Evolutionary conservation across 2,797 vertebrate genomes (phyloP).

Genomic region (Tragelaphus eurycerus): DNA sequence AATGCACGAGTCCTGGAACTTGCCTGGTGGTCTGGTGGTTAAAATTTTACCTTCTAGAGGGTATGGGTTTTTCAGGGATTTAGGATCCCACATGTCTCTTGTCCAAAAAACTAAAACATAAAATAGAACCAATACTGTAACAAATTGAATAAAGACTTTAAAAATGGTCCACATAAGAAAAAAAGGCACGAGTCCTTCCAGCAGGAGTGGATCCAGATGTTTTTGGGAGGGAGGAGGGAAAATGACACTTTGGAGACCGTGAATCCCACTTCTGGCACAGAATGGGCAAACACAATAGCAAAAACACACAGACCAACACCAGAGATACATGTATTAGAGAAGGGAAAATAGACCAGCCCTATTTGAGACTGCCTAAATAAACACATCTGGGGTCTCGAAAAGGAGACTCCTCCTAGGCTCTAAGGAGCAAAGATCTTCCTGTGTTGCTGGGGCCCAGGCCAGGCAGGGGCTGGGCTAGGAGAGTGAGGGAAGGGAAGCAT

Average conservation of each 20-base stretch:
- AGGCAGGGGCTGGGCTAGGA: background rate
- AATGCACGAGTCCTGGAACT: background rate
- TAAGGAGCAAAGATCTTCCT: background rate
- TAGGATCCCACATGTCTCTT: background rate
- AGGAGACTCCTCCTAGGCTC: background rate
- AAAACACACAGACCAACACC: background rate
- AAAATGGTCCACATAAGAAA: background rate
- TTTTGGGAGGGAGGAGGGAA: background rate
- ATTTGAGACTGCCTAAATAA: background rate
- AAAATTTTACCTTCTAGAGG: background rate
- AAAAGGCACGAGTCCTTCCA: background rate
- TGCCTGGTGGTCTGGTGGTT: background rate
- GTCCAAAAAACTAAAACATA: background rate
- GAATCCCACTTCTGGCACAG: background rate
- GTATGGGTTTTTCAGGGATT: background rate
- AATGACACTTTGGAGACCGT: background rate
- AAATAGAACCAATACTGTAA: background rate
- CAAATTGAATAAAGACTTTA: background rate
- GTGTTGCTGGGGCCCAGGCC: background rate
- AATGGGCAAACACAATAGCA: background rate
- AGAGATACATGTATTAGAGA: background rate
- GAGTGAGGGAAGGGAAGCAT: background rate
- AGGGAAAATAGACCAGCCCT: background rate
- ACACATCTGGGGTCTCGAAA: background rate
- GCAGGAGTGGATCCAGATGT: background rate